Evolutionary conservation across 2,113 vertebrate genomes (phyloP).

Genomic region (Tor tambroides): DNA sequence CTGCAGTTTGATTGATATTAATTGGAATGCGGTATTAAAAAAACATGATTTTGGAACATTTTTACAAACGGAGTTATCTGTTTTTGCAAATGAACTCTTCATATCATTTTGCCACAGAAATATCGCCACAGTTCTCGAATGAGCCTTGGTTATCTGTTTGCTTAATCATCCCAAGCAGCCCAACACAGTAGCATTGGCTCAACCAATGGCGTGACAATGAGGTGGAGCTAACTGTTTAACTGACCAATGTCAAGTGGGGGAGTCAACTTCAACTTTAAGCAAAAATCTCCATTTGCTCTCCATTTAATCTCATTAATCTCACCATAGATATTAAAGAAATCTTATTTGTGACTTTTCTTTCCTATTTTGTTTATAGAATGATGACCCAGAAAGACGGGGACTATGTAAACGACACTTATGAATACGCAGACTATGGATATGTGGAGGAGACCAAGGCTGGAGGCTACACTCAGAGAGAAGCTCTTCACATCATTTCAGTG

Average conservation of each 20-base stretch:
- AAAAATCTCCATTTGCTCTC: background rate
- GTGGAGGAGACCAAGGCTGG: slow-evolving; percentile 62
- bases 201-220: background rate
- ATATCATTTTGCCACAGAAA: too few species aligned
- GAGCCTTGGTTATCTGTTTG: too few species aligned
- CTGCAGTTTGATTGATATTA: too few species aligned
- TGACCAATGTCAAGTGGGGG: background rate
- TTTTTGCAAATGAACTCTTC: too few species aligned
- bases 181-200: background rate
- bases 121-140: background rate
- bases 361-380: slow-evolving; percentile 28
- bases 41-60: too few species aligned
- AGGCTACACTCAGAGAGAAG: slow-evolving; percentile 68
- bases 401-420: slow-evolving; percentile 71
- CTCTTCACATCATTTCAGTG: slow-evolving; percentile 85
- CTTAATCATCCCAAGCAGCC: too few species aligned
- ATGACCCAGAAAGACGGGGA: slow-evolving; percentile 50
- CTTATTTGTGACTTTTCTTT: background rate
- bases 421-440: slow-evolving; percentile 70
- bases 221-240: background rate
- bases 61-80: too few species aligned
- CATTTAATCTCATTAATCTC: background rate
- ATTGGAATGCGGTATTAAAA: too few species aligned
- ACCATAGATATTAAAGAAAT: background rate
- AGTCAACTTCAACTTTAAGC: background rate